Evolutionary conservation across 2,113 vertebrate genomes (phyloP).

Genomic region (Anguilla japonica): DNA sequence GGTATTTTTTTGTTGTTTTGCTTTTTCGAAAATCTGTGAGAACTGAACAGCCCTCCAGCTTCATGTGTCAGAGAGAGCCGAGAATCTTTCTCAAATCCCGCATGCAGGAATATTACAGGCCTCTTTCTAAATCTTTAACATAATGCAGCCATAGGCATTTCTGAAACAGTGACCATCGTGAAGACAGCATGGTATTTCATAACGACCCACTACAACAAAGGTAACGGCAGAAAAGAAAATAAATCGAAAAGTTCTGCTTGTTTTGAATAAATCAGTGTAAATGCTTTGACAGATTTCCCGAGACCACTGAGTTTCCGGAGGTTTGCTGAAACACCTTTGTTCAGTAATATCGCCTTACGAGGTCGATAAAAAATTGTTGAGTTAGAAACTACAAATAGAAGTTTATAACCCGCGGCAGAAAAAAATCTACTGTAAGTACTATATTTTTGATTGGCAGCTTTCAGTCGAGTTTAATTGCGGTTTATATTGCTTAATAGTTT

Average conservation of each 20-base stretch:
- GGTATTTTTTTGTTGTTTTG: constrained; percentile 51
- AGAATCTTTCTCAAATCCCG: constrained; percentile 53
- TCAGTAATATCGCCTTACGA: background rate
- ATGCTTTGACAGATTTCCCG: background rate
- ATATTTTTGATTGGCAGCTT: background rate
- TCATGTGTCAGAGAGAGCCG: constrained; percentile 68
- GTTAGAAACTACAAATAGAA: background rate
- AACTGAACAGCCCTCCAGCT: constrained; percentile 62
- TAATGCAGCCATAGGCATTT: constrained; percentile 67
- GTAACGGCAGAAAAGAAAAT: background rate
- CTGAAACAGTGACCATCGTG: constrained; percentile 63
- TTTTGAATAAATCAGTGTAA: background rate
- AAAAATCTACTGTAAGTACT: background rate
- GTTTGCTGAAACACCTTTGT: background rate
- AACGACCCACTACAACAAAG: background rate
- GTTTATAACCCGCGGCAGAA: background rate
- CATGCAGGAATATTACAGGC: constrained; percentile 64
- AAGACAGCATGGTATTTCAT: constrained; percentile 49
- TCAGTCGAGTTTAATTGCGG: background rate
- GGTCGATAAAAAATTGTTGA: background rate
- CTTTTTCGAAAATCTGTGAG: constrained; percentile 51
- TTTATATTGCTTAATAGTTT: background rate
- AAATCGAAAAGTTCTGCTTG: background rate
- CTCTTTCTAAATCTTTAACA: constrained; percentile 59
- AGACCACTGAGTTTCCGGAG: background rate